These are phyloP conservation scores for Porites australiensis DNA, from an alignment of 64 coral and sea anemone genomes.

Conservation along the genomic window DNA sequence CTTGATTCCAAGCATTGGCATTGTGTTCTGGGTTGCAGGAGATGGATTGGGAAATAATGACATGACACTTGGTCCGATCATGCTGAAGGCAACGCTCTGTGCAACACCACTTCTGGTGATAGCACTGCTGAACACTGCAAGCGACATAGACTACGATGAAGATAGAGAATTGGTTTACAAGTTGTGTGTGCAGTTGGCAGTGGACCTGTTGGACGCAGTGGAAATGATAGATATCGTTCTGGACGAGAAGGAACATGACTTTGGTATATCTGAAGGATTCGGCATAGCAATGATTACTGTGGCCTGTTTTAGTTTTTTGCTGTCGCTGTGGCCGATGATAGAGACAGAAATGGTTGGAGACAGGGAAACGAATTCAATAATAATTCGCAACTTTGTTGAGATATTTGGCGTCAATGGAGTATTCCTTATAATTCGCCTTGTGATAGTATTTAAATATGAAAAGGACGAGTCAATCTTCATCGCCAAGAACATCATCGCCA, in stretches of 20 bases:
- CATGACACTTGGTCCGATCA: slow-evolving; percentile 66
- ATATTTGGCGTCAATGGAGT: slow-evolving; percentile 46
- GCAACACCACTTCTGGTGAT: slow-evolving; percentile 21
- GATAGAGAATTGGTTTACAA: not conserved
- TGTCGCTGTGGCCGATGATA: not conserved
- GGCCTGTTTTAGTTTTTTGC: slow-evolving; percentile 29
- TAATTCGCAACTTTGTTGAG: slow-evolving; percentile 9
- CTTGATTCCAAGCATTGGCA: no score
- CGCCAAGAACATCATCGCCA: slow-evolving; percentile 31
- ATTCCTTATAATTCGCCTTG: slow-evolving; percentile 57
- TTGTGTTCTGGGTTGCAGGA: not conserved
- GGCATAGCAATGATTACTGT: slow-evolving; percentile 12
- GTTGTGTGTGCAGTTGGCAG: not conserved
- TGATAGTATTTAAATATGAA: slow-evolving; percentile 24
- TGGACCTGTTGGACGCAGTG: slow-evolving; percentile 62
- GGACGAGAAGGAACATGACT: slow-evolving; percentile 17
- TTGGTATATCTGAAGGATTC: slow-evolving; percentile 6
- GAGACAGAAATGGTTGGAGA: slow-evolving; percentile 27
- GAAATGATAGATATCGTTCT: slow-evolving; percentile 56
- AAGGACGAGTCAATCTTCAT: slow-evolving; percentile 56
- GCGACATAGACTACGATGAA: not conserved
- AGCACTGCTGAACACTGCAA: slow-evolving; percentile 46
- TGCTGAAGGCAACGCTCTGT: slow-evolving; percentile 33
- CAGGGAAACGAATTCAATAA: not conserved
- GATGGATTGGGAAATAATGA: no score